Base-by-base conservation (phyloP, 1,140 invertebrate species). In the Lepidotrigona ventralis region DNA sequence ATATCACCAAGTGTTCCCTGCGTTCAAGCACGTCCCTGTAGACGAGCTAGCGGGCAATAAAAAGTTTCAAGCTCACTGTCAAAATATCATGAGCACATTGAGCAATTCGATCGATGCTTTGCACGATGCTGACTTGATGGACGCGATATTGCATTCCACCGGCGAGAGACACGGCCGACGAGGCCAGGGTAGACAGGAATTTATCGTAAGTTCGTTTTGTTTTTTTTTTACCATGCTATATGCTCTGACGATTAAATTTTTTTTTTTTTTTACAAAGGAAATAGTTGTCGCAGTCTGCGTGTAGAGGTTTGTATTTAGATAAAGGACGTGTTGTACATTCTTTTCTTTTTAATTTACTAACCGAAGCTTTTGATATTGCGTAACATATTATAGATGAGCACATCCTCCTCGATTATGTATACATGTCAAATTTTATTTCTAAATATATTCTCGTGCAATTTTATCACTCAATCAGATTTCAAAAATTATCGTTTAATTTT, bases 61-160 rank as follows among this genome's bases (percentile, higher is more conserved):
- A 46, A 95, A 95, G 87, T 95, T 97, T 83, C 95, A 95, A 84
- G 96, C 96, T 0, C 97, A 97, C 91, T 95, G 95, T 19, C 94
- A 95, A 21, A 95, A 95, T 77, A 95, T 97, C 12, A 95, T 97
- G 92, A 95, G 95, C 11, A 93, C 95, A 4, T 86, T 97, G n/a
- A 95, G 94, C 66, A 94, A 95, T 0, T 94, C 96, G 0, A 94
- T 97, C 21, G 95, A 95, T 84, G 95, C 95, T 79, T 92, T 97
- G 19, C 93, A 96, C 83, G 95, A 97, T 84, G 92, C 95, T 1
- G 95, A 95, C 39, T 92, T 96, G 17, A 93, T 97, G 5, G 94
- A 95, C 1, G 95, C 95, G 64, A 94, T 96, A 90, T 94, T 97
- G 83, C 89, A 94, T 53, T 96, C 96, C 87, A 92, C 96, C 21